These are phyloP conservation scores for Watsonalla cultraria DNA, from an alignment of 2,888 invertebrate genomes.

Conservation along the genomic window DNA sequence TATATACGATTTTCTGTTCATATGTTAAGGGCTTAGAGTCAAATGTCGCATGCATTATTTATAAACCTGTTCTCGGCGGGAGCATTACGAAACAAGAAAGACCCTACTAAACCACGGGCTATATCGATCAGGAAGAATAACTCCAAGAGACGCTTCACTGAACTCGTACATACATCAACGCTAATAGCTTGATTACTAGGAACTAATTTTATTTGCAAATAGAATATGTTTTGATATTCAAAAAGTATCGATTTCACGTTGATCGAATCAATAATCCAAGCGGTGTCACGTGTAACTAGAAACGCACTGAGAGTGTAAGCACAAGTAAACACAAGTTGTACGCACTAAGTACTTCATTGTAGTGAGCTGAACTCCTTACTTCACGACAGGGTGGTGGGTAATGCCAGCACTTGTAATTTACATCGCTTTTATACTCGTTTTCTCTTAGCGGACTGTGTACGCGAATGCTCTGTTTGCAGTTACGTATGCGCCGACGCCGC, in stretches of 20 bases:
- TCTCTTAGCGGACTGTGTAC: slow-evolving; percentile 53
- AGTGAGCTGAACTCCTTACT: slow-evolving; percentile 47
- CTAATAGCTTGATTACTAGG: slow-evolving; percentile 13
- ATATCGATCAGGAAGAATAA: slow-evolving; percentile 41
- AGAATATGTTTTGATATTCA: slow-evolving; percentile 2
- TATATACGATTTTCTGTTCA: background rate
- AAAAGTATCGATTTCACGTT: background rate
- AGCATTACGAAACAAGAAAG: slow-evolving; percentile 9
- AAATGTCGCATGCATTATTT: slow-evolving; percentile 16
- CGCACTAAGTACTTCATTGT: slow-evolving; percentile 73
- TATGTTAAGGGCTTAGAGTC: slow-evolving; percentile 13
- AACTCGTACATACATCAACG: slow-evolving; percentile 31
- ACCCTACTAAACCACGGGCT: slow-evolving; percentile 6
- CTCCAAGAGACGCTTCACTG: slow-evolving; percentile 37
- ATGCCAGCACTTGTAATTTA: slow-evolving; percentile 70
- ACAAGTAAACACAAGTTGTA: slow-evolving; percentile 34
- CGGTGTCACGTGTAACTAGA: background rate
- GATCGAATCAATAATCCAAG: background rate
- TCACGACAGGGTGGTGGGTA: slow-evolving; percentile 66
- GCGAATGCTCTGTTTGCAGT: slow-evolving; percentile 59
- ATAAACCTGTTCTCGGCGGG: slow-evolving; percentile 39
- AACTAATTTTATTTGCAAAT: slow-evolving; percentile 1
- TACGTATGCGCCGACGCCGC: slow-evolving; percentile 52
- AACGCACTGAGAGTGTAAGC: background rate
- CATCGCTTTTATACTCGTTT: slow-evolving; percentile 76